Evolutionary conservation across 1,140 invertebrate species (phyloP), one percentile per base, ranked within the genome.

Genomic region (Pogonomyrmex barbatus): DNA sequence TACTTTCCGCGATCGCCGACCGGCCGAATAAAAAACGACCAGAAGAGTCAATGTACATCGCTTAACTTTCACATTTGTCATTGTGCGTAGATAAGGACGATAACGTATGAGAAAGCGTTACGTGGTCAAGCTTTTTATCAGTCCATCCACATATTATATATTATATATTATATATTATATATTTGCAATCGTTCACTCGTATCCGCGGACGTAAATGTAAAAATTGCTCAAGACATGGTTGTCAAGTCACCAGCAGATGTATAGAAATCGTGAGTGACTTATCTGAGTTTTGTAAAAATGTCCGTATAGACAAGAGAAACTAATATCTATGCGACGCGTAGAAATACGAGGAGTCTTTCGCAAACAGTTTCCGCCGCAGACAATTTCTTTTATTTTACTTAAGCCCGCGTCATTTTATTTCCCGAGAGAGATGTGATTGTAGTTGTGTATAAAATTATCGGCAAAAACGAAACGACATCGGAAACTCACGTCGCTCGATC

Each of bases 151-250:
- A n/a, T 60, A 17, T 75, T 83, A 39, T 33, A 33, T 30, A 73
- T 60, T 60, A n/a, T n/a, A n/a, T n/a, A n/a, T n/a, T n/a, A n/a
- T n/a, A n/a, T 60, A 17, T 75, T 83, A 39, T 33, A 33, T 30
- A 73, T 60, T 60, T 33, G 56, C 54, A 47, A 83, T 60, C 67
- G 60, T 75, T 30, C 24, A 60, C n/a, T 39, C 79, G 45, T n/a
- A n/a, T 83, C 68, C 54, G 42, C 67, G 79, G 42, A 83, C 71
- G 33, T 39, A 45, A 78, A 65, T 67, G 83, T 86, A 89, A 84
- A 85, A 87, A 83, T 84, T 83, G 85, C 87, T 87, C 82, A 85
- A 91, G 60, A 73, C 42, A 60, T 60, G 68, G 45, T 62, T 73
- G 68, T 83, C 45, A 75, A 75, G 33, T 70, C 39, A 58, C 24